Evolutionary conservation across 1,140 invertebrate species (phyloP).

Genomic region (Sinonovacula constricta): DNA sequence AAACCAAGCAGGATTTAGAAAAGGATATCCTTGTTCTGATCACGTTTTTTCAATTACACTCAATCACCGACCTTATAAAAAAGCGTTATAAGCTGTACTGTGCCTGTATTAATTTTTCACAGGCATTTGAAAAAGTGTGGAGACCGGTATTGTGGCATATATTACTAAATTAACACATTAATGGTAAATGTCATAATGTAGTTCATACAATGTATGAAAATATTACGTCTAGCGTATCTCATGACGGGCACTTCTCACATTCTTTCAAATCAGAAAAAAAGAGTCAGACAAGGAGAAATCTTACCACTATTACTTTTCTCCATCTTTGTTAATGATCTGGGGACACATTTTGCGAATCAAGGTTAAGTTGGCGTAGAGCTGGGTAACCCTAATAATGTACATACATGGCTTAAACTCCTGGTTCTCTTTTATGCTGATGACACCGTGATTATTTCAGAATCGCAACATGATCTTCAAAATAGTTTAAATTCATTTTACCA

Average conservation of each 20-base stretch:
- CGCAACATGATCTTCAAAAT: neutral
- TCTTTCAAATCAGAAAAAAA: constrained; percentile 2
- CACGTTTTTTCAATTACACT: too few species aligned
- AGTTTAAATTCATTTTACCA: neutral
- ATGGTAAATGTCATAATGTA: constrained; percentile 26
- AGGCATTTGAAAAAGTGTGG: constrained; percentile 26
- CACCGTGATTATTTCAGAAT: constrained; percentile 5
- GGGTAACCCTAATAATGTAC: neutral
- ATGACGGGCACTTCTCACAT: neutral
- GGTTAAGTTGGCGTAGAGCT: neutral
- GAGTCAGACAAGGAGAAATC: constrained; percentile 30
- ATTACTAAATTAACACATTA: constrained; percentile 11
- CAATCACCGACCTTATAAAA: neutral
- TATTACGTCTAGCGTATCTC: constrained; percentile 18
- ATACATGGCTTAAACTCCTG: neutral
- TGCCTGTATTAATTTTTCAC: constrained; percentile 14
- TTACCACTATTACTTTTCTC: constrained; percentile 19
- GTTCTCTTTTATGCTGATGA: neutral
- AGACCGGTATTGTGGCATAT: constrained; percentile 10
- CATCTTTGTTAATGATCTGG: constrained; percentile 16
- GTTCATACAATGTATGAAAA: constrained; percentile 20
- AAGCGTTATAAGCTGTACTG: neutral
- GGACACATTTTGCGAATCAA: neutral
- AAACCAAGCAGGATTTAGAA: constrained; percentile 29
- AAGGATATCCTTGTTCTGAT: constrained; percentile 10